Conservation (phyloP, 2,797 vertebrate species). For the Myotis vivesi region DNA sequence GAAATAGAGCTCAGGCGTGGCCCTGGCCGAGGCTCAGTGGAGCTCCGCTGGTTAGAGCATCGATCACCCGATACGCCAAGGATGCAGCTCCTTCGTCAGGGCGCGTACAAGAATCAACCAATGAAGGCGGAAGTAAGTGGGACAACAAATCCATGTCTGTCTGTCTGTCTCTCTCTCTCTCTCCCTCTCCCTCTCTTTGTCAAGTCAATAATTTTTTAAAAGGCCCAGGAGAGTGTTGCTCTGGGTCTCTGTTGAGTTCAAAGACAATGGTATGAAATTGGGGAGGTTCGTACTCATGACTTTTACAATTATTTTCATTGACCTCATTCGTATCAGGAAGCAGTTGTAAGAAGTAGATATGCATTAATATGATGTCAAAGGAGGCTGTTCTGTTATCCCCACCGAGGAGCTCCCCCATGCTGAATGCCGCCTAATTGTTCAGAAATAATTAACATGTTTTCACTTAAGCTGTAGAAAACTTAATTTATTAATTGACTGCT, state of each 20-base stretch:
- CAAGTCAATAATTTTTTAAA: neutral
- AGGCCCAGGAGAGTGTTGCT: neutral
- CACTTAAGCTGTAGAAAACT: constrained; percentile 52
- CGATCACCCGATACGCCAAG: no score
- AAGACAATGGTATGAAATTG: neutral
- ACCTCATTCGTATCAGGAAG: neutral
- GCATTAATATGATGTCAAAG: neutral
- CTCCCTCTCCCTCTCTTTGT: no score
- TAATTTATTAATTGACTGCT: constrained; percentile 66
- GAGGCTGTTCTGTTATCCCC: neutral
- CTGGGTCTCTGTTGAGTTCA: neutral
- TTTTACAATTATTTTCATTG: neutral
- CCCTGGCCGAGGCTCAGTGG: no score
- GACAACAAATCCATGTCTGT: no score
- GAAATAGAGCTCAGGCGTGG: no score
- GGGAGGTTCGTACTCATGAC: neutral
- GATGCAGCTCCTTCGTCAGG: no score
- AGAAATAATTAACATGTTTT: constrained; percentile 61
- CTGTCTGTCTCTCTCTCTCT: no score
- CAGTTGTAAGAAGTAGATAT: neutral
- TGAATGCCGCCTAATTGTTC: neutral
- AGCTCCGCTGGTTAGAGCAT: no score
- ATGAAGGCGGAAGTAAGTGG: no score
- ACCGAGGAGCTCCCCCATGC: neutral
- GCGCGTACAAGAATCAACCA: no score